A percentile compares a stretch with the other conserved stretches of the same genome.
Evolutionary conservation across 1,140 invertebrate species (phyloP).

Genomic region (Homalodisca vitripennis): DNA sequence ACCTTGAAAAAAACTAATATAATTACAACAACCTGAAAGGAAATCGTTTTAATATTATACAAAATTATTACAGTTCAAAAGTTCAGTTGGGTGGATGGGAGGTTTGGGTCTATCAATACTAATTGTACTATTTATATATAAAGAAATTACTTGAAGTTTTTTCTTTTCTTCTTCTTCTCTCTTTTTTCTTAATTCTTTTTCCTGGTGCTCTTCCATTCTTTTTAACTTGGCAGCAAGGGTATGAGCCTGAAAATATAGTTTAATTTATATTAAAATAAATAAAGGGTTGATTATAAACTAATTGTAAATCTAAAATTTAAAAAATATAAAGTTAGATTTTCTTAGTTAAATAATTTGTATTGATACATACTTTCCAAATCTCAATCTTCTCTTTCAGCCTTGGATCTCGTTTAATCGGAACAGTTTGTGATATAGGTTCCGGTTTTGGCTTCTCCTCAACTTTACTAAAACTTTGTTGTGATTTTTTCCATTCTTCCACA

Average conservation of each 20-base stretch:
- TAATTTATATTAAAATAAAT: background rate
- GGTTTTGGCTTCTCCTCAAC: background rate
- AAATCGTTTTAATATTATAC: background rate
- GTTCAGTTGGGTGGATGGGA: too few species aligned
- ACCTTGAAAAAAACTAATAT: background rate
- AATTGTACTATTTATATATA: background rate
- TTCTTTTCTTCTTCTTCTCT: conserved; percentile 11
- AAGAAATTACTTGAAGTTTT: background rate
- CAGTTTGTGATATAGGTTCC: background rate
- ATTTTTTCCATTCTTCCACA: conserved; percentile 10
- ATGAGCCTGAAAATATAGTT: background rate
- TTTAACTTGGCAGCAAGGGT: background rate
- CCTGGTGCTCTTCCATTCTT: background rate
- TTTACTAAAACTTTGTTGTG: background rate
- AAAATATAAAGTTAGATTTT: background rate
- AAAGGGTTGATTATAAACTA: background rate
- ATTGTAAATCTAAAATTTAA: background rate
- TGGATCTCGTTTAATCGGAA: conserved; percentile 1
- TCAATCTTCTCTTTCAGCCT: conserved; percentile 14
- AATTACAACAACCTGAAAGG: background rate
- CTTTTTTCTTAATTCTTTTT: background rate
- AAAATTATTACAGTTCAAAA: background rate
- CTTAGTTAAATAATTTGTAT: background rate
- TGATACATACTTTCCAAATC: conserved; percentile 13
- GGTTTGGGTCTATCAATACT: background rate